Conservation (phyloP, 2,888 invertebrate genomes). For the Andrena dorsata region DNA sequence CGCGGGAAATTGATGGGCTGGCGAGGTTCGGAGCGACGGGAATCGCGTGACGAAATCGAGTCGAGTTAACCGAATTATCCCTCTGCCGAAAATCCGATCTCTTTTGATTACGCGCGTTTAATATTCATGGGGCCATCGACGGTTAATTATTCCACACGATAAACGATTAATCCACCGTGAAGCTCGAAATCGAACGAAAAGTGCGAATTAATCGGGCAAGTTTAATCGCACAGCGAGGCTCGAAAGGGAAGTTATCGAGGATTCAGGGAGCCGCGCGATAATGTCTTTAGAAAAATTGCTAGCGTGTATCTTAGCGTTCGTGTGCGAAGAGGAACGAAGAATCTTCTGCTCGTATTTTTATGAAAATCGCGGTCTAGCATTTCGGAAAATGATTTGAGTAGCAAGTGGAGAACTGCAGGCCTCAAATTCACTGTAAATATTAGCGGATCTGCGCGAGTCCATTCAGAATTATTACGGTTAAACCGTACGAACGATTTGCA, state of each 20-base stretch:
- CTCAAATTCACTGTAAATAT: not conserved
- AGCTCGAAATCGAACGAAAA: conserved; percentile 41
- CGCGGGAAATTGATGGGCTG: not conserved
- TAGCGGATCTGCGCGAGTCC: not conserved
- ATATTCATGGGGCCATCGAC: conserved; percentile 57
- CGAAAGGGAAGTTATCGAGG: not conserved
- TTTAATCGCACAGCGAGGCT: conserved; percentile 17
- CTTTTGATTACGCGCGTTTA: conserved; percentile 63
- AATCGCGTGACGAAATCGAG: conserved; percentile 34
- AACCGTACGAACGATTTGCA: not conserved
- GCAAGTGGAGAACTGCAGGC: not conserved
- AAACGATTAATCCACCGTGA: conserved; percentile 53
- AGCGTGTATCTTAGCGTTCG: too few relatives aligned
- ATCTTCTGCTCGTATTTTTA: too few relatives aligned
- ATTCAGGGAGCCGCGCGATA: not conserved
- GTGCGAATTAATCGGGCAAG: conserved; percentile 33
- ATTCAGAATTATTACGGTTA: not conserved
- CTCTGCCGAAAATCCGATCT: conserved; percentile 52
- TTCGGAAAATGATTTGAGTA: not conserved
- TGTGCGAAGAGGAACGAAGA: too few relatives aligned
- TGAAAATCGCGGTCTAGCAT: not conserved
- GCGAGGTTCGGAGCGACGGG: conserved; percentile 5
- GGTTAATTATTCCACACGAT: conserved; percentile 62
- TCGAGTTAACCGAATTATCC: conserved; percentile 58
- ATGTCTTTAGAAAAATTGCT: not conserved